phyloP scores from a whole-genome alignment of 2,797 vertebrate genomes.

The Crossoptilon crossoptilon region DNA sequence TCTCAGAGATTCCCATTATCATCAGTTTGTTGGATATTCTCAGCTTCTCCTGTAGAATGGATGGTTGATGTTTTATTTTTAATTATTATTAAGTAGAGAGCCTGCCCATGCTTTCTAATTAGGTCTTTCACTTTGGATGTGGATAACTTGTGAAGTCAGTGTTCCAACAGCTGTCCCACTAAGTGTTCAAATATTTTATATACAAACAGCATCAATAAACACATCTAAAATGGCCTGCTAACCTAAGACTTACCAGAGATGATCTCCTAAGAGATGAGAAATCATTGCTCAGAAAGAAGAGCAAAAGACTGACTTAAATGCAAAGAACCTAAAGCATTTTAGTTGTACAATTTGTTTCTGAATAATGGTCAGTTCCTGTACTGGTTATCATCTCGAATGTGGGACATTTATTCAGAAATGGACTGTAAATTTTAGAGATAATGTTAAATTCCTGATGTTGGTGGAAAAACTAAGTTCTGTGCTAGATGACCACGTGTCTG shows the following conservation, averaged over 20 bases:
- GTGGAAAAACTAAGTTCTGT: background rate
- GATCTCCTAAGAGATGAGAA: background rate
- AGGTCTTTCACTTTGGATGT: background rate
- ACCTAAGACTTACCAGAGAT: background rate
- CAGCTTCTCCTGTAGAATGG: background rate
- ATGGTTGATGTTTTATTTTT: background rate
- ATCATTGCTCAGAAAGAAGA: background rate
- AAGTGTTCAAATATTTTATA: background rate
- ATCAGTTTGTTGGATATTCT: background rate
- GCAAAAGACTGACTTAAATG: background rate
- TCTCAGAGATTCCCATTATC: background rate
- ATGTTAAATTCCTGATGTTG: background rate
- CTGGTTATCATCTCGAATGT: background rate
- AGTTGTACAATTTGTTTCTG: background rate
- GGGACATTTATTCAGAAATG: background rate
- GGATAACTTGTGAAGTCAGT: background rate
- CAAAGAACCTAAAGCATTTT: background rate
- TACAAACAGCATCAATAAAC: background rate
- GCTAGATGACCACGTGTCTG: background rate
- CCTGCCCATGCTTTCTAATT: background rate
- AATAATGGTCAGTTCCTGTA: background rate
- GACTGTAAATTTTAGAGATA: background rate
- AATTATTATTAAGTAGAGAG: background rate
- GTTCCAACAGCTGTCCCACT: background rate
- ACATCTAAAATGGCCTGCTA: background rate